Conservation (phyloP, 2,888 invertebrate species). For the Drosophila parthenogenetica region DNA sequence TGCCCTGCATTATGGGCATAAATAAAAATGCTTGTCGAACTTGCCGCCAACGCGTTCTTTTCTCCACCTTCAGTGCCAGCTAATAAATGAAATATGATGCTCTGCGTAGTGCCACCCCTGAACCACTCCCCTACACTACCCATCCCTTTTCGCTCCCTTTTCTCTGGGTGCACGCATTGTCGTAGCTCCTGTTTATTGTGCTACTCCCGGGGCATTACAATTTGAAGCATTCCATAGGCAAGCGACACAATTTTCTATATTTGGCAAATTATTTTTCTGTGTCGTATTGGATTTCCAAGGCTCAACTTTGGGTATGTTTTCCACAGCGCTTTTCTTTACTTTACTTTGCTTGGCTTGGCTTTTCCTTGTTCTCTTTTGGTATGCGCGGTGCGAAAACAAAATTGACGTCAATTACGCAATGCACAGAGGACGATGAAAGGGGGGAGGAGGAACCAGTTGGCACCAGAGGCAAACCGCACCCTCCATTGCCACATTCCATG, state of each 20-base stretch:
- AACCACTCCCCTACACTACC: neutral
- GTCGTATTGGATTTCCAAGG: conserved; percentile 73
- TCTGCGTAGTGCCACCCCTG: conserved; percentile 50
- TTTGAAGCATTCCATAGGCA: conserved; percentile 64
- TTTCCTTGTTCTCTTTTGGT: conserved; percentile 54
- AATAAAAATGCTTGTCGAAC: conserved; percentile 73
- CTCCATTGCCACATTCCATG: conserved; percentile 39
- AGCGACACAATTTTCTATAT: conserved; percentile 80
- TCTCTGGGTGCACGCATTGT: conserved; percentile 55
- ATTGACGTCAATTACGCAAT: conserved; percentile 86
- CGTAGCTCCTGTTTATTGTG: conserved; percentile 78
- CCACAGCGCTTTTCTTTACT: neutral
- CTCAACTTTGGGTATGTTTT: conserved; percentile 17
- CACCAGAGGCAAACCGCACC: conserved; percentile 52
- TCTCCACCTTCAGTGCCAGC: conserved; percentile 44
- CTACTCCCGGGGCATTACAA: conserved; percentile 62
- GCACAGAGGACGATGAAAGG: conserved; percentile 62
- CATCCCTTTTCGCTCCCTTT: neutral
- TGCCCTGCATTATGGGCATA: conserved; percentile 83
- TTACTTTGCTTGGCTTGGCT: neutral
- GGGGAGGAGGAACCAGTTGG: conserved; percentile 48
- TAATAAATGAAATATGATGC: conserved; percentile 83
- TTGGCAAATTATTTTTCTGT: conserved; percentile 80
- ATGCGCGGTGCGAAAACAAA: conserved; percentile 85
- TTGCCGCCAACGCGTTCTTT: conserved; percentile 29